Evolutionary conservation across 1,140 invertebrate species (phyloP).

Genomic region (Dufourea novaeangliae): DNA sequence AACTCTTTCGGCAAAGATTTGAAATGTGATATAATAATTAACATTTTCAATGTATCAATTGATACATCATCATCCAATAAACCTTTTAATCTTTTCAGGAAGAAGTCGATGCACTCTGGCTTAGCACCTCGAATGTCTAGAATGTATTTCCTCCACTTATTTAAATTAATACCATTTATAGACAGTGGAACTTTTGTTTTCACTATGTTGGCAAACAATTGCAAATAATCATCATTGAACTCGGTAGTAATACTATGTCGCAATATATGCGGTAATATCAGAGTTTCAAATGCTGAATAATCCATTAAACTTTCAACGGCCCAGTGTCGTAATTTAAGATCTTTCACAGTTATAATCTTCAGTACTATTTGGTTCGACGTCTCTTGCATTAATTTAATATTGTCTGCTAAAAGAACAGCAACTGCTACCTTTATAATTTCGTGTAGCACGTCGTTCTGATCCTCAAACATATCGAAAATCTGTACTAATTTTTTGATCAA

Average conservation of each 20-base stretch:
- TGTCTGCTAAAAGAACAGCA: slow-evolving; percentile 84
- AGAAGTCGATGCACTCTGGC: slow-evolving; percentile 58
- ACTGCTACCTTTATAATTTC: slow-evolving; percentile 83
- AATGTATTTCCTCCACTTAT: slow-evolving; percentile 85
- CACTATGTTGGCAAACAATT: slow-evolving; percentile 86
- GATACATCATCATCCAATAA: slow-evolving; percentile 54
- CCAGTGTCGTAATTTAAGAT: slow-evolving; percentile 83
- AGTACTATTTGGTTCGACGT: slow-evolving; percentile 85
- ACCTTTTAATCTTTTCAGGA: slow-evolving; percentile 59
- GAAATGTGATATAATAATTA: slow-evolving; percentile 76
- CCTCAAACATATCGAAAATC: slow-evolving; percentile 71
- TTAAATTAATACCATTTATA: slow-evolving; percentile 83
- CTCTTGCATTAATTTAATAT: slow-evolving; percentile 86
- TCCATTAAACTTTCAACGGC: slow-evolving; percentile 85
- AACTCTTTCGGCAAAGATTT: slow-evolving; percentile 61
- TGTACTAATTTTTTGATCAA: slow-evolving; percentile 83
- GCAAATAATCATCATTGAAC: slow-evolving; percentile 82
- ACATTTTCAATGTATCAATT: slow-evolving; percentile 66
- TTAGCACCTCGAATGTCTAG: slow-evolving; percentile 82
- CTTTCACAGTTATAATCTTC: slow-evolving; percentile 83
- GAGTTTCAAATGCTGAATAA: slow-evolving; percentile 87
- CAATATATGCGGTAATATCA: slow-evolving; percentile 87
- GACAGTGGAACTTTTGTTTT: slow-evolving; percentile 85
- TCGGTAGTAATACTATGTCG: slow-evolving; percentile 83
- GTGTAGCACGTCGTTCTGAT: slow-evolving; percentile 80